Conservation (phyloP, 92 coral and sea anemone species). For the Siderastrea siderea region DNA sequence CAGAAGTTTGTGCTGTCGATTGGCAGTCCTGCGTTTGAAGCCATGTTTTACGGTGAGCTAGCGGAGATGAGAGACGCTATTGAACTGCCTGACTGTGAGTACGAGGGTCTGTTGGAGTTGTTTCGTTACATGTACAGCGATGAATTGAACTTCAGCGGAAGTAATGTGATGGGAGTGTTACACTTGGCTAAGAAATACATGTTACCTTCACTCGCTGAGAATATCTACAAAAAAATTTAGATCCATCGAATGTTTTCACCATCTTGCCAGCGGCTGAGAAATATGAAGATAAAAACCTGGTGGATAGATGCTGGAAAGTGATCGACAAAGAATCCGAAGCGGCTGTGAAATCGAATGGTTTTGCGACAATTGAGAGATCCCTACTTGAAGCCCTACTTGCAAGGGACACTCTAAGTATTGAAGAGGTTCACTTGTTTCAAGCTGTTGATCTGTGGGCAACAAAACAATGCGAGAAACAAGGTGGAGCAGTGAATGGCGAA, state of each 20-base stretch:
- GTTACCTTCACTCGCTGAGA: too few species aligned
- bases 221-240: constrained; percentile 62
- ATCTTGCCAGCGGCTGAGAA: constrained; percentile 65
- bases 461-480: constrained; percentile 1
- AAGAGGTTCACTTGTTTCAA: constrained; percentile 35
- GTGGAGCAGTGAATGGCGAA: neutral
- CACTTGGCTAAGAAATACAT: constrained; percentile 76
- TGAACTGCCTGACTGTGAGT: constrained; percentile 31
- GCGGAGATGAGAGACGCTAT: constrained; percentile 47
- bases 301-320: constrained; percentile 73
- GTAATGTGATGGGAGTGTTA: constrained; percentile 67
- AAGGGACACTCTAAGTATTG: constrained; percentile 59
- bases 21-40: constrained; percentile 67
- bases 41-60: constrained; percentile 72
- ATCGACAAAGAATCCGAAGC: constrained; percentile 56
- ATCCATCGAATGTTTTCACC: constrained; percentile 64
- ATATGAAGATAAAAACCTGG: constrained; percentile 61
- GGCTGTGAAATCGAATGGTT: constrained; percentile 58
- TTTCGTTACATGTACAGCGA: constrained; percentile 68
- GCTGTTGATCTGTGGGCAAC: constrained; percentile 62
- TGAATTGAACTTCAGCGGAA: constrained; percentile 64
- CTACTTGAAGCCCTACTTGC: constrained; percentile 34
- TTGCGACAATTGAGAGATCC: constrained; percentile 18
- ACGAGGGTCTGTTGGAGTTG: constrained; percentile 22
- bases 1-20: constrained; percentile 17